Conservation (phyloP, 2,888 invertebrate species). For the Microctonus brassicae region DNA sequence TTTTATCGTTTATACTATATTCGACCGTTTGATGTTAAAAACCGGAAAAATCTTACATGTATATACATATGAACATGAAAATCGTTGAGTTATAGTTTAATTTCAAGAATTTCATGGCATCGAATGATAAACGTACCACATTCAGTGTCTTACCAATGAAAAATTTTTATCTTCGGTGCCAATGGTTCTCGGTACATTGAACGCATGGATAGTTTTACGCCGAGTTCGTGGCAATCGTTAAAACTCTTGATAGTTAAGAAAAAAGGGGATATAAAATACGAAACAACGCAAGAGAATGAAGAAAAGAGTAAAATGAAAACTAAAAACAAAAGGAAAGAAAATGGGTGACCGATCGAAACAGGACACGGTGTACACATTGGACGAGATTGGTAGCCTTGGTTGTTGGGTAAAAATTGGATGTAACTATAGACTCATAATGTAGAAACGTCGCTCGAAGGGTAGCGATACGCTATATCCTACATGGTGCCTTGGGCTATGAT, state of each 20-base stretch:
- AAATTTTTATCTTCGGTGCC: slow-evolving; percentile 16
- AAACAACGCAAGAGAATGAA: no score
- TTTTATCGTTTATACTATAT: background rate
- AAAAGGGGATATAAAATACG: no score
- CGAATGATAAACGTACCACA: background rate
- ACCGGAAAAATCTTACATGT: background rate
- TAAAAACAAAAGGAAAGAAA: slow-evolving; percentile 33
- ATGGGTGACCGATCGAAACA: slow-evolving; percentile 25
- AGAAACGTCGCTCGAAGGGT: slow-evolving; percentile 10
- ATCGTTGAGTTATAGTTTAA: background rate
- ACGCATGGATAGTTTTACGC: slow-evolving; percentile 11
- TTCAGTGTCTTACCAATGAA: background rate
- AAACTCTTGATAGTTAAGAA: slow-evolving; percentile 25
- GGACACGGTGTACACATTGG: background rate
- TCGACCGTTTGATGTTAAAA: background rate
- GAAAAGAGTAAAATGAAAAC: slow-evolving; percentile 21
- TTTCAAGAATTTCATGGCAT: background rate
- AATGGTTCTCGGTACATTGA: slow-evolving; percentile 22
- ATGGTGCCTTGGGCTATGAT: slow-evolving; percentile 6
- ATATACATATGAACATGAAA: background rate
- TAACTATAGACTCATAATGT: slow-evolving; percentile 21
- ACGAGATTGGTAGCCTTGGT: slow-evolving; percentile 15
- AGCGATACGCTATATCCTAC: slow-evolving; percentile 7
- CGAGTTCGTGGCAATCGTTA: slow-evolving; percentile 21
- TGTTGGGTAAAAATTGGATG: slow-evolving; percentile 27